phyloP scores from a whole-genome alignment of 1,140 invertebrate genomes.

The Apis dorsata region DNA sequence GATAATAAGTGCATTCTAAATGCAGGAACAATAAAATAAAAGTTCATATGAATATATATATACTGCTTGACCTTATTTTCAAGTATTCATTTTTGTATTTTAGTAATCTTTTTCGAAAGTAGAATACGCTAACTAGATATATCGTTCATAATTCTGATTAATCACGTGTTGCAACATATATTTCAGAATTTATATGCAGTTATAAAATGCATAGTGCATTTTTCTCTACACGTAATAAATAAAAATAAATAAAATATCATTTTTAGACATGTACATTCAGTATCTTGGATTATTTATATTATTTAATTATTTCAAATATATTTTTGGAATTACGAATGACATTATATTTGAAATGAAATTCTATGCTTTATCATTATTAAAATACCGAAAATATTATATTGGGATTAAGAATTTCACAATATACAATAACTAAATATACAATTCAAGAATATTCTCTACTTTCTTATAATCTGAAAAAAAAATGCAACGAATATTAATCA shows the following conservation, averaged over 20 bases:
- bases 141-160: background rate
- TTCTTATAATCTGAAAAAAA: too few relatives aligned
- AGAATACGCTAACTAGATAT: background rate
- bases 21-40: conserved; percentile 9
- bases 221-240: background rate
- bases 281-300: too few relatives aligned
- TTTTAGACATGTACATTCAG: too few relatives aligned
- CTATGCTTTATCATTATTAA: too few relatives aligned
- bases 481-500: too few relatives aligned
- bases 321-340: too few relatives aligned
- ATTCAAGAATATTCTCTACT: too few relatives aligned
- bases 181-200: background rate
- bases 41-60: background rate
- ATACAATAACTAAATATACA: too few relatives aligned
- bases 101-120: conserved; percentile 15
- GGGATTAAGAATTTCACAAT: too few relatives aligned
- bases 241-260: background rate
- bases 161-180: background rate
- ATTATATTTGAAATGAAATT: too few relatives aligned
- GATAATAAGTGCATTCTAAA: background rate
- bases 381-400: too few relatives aligned
- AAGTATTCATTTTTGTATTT: conserved; percentile 5
- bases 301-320: too few relatives aligned
- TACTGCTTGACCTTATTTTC: background rate
- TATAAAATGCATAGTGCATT: background rate